phyloP scores from a whole-genome alignment of 2,888 invertebrate species.

The Ichneumoninae sp. region DNA sequence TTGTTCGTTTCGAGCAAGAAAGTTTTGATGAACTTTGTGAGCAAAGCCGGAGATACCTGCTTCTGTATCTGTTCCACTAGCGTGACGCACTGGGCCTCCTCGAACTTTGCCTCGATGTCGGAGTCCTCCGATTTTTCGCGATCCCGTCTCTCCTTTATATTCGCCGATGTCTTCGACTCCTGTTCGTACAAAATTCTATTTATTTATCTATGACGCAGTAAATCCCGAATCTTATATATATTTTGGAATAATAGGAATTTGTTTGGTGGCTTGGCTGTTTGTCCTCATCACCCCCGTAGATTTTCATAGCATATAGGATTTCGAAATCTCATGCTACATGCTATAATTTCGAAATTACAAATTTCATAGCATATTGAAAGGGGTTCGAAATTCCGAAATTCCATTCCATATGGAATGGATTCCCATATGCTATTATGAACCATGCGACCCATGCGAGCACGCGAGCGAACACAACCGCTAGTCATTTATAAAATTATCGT shows the following conservation, averaged over 20 bases:
- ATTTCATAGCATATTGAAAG: background rate
- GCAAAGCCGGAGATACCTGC: constrained; percentile 85
- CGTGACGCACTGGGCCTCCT: constrained; percentile 88
- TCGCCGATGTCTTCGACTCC: constrained; percentile 75
- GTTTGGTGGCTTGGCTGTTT: no score
- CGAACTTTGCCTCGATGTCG: constrained; percentile 88
- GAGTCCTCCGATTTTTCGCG: constrained; percentile 89
- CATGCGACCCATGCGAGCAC: no score
- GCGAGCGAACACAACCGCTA: no score
- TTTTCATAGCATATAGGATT: background rate
- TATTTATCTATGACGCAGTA: background rate
- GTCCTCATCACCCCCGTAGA: background rate
- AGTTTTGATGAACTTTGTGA: constrained; percentile 91
- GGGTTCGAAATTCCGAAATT: no score
- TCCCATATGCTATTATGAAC: no score
- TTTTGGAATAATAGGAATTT: no score
- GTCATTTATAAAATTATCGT: background rate
- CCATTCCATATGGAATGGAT: no score
- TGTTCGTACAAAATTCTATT: constrained; percentile 38
- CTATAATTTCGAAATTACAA: background rate
- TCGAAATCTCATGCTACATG: no score
- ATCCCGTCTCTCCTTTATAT: constrained; percentile 85
- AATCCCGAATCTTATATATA: background rate
- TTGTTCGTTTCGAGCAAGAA: constrained; percentile 97
- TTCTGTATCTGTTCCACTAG: constrained; percentile 90